These are phyloP conservation scores for Arctopsyche grandis DNA, from an alignment of 1,140 invertebrate species.

Conservation along the genomic window DNA sequence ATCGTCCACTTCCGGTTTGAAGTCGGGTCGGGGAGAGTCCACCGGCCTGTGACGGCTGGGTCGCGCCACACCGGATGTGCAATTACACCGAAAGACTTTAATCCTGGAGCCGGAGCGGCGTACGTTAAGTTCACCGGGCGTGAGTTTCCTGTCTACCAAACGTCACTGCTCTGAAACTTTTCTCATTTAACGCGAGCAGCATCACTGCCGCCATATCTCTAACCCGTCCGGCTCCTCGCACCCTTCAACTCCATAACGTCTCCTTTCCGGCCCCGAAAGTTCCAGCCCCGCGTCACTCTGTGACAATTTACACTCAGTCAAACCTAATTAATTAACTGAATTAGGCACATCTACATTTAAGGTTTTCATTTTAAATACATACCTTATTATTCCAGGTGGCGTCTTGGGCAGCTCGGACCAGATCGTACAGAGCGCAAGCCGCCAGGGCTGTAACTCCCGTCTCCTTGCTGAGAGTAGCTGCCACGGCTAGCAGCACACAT, in stretches of 20 bases:
- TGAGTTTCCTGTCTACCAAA: conserved; percentile 41
- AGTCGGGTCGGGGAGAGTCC: background rate
- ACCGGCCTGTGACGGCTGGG: background rate
- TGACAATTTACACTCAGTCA: conserved; percentile 6
- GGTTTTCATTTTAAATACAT: too few species aligned
- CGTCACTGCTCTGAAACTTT: conserved; percentile 46
- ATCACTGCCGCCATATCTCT: conserved; percentile 17
- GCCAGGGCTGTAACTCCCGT: conserved; percentile 90
- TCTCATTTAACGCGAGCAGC: conserved; percentile 48
- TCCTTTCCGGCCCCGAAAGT: background rate
- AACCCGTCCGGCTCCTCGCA: conserved; percentile 8
- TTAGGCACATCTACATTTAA: too few species aligned
- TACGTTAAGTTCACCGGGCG: conserved; percentile 44
- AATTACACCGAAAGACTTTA: conserved; percentile 37
- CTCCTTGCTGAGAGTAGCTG: conserved; percentile 88
- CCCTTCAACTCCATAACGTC: conserved; percentile 1
- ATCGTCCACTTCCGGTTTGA: too few species aligned
- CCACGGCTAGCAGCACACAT: conserved; percentile 70
- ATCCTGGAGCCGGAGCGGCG: background rate
- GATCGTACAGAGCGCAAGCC: conserved; percentile 85
- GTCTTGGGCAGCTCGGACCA: conserved; percentile 64
- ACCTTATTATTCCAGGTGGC: conserved; percentile 65
- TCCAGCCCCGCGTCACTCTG: background rate
- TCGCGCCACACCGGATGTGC: background rate
- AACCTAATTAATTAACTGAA: background rate